Base-by-base conservation (phyloP, 2,888 invertebrate genomes). In the Tanaodytes sp. region DNA sequence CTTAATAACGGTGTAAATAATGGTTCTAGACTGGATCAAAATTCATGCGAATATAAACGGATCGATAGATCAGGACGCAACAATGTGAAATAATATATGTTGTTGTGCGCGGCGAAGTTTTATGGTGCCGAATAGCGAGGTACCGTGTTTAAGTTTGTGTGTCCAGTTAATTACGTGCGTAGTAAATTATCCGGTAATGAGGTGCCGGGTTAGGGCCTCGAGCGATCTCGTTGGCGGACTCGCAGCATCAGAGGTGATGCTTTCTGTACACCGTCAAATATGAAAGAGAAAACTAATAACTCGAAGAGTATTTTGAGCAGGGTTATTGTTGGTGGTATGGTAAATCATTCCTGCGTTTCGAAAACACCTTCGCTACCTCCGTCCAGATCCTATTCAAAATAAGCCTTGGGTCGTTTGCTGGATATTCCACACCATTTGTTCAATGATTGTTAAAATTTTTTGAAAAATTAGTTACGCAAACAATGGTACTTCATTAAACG, bases 101-200 rank as follows among this genome's bases (percentile, higher is more conserved):
- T 73, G 73, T 62, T 68, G 75, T 49, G 59, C 51, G 37, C 57
- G 51, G 23, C 57, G 46, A 49, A 57, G 59, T 55, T 69, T 65
- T 67, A 52, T 52, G 61, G 48, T 70, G 52, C 54, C 27, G 59
- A 55, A 46, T 61, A 67, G 54, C 52, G 20, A 18, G 54, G 55
- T 51, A 61, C 63, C 76, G 70, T 75, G 74, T 76, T 76, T 75
- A 75, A 77, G 79, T 77, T 80, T 80, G 83, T 83, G 80, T 82
- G 82, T 81, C 81, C 80, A 81, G 83, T 83, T 83, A 83, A 83
- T 83, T 83, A 83, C 82, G 80, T 80, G 79, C 77, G 83, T 81
- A 81, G 83, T 83, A 83, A 83, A 83, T 83, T 82, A 83, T 83
- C 82, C 73, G 78, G 79, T 83, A 83, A 83, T 83, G 83, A 83